phyloP scores from a whole-genome alignment of 2,113 vertebrate species.

The Barbus barbus region DNA sequence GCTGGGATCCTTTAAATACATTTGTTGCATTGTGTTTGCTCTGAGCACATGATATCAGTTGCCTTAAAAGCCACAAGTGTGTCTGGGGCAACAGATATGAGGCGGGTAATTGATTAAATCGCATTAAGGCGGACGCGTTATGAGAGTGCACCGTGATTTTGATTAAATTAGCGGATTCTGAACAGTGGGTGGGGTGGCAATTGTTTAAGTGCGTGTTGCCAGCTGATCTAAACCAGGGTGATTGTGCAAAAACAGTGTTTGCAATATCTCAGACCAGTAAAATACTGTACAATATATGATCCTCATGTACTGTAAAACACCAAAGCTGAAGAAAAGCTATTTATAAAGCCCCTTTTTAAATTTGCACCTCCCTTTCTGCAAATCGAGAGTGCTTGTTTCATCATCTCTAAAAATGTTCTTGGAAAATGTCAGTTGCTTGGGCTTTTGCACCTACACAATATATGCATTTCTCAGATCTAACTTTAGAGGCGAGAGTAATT shows the following conservation, averaged over 20 bases:
- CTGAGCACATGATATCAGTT: conserved; percentile 9
- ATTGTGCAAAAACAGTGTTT: background rate
- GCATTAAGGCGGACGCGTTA: background rate
- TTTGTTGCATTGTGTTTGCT: conserved; percentile 20
- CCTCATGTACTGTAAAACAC: background rate
- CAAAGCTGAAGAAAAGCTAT: background rate
- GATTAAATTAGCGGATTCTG: background rate
- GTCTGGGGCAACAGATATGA: background rate
- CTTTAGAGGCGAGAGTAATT: conserved; percentile 4
- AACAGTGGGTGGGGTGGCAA: background rate
- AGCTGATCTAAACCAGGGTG: background rate
- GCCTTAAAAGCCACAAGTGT: conserved; percentile 24
- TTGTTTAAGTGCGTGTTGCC: background rate
- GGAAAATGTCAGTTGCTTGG: conserved; percentile 1
- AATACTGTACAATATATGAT: background rate
- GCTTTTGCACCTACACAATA: conserved; percentile 29
- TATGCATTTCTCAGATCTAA: conserved; percentile 33
- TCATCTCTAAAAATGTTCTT: background rate
- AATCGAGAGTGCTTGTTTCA: conserved; percentile 11
- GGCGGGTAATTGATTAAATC: background rate
- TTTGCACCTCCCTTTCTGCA: background rate
- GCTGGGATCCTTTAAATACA: conserved; percentile 20
- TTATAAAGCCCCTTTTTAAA: background rate
- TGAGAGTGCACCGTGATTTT: background rate
- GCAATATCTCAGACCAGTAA: background rate